Percentiles rank a stretch among this genome's conserved stretches.
Evolutionary conservation across 1,140 invertebrate species (phyloP).

Genomic region (Eriocheir sinensis): DNA sequence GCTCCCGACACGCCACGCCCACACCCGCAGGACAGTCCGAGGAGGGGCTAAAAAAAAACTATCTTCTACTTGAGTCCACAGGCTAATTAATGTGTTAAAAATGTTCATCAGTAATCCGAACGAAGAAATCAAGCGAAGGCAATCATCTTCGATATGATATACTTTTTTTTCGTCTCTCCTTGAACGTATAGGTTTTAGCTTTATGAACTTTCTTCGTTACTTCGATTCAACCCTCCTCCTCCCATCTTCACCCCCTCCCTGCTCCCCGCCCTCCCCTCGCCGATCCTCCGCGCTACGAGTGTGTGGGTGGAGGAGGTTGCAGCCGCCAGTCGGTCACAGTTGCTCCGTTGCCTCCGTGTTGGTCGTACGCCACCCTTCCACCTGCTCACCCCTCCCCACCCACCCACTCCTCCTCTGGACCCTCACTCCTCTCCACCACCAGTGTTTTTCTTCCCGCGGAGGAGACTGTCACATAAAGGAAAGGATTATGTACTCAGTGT

Average conservation of each 20-base stretch:
- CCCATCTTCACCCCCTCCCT: background rate
- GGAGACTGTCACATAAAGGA: background rate
- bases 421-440: background rate
- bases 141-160: no score
- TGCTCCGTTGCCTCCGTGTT: background rate
- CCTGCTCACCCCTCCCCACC: background rate
- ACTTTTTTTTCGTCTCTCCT: no score
- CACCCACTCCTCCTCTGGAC: background rate
- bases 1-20: background rate
- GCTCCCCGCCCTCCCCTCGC: background rate
- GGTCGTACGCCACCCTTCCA: background rate
- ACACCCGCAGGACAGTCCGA: background rate
- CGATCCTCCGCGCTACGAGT: background rate
- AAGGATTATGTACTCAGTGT: background rate
- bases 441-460: background rate
- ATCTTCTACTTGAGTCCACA: no score
- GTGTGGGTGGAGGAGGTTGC: background rate
- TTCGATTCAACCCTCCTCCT: background rate
- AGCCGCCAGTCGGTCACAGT: slow-evolving; percentile 33
- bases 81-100: no score
- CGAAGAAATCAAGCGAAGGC: no score
- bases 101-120: no score
- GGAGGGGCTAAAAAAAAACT: no score
- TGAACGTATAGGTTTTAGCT: no score
- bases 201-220: background rate